Evolutionary conservation across 2,797 vertebrate genomes (phyloP).

Genomic region (Galagoides demidoff): DNA sequence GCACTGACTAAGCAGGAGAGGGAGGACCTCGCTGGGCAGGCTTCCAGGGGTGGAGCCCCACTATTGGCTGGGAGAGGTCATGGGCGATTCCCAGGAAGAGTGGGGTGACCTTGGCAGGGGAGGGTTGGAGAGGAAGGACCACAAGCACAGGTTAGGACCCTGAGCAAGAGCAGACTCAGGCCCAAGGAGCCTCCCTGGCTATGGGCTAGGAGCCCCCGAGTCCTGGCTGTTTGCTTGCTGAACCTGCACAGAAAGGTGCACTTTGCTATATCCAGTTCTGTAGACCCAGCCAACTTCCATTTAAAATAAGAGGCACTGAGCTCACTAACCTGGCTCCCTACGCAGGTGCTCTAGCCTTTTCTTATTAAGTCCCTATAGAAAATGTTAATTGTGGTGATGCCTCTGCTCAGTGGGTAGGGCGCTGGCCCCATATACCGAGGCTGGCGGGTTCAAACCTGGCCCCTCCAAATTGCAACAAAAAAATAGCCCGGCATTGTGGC

Average conservation of each 20-base stretch:
- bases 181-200: too few relatives aligned
- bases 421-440: too few relatives aligned
- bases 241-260: not conserved
- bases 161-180: not conserved
- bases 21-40: not conserved
- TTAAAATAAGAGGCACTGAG: not conserved
- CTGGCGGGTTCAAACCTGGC: too few relatives aligned
- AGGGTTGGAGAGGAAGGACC: not conserved
- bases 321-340: not conserved
- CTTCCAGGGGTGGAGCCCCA: not conserved
- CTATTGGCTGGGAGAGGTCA: not conserved
- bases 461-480: too few relatives aligned
- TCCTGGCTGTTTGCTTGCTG: not conserved
- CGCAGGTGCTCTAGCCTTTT: not conserved
- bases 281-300: not conserved
- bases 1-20: too few relatives aligned
- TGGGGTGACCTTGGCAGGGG: not conserved
- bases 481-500: too few relatives aligned
- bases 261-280: not conserved
- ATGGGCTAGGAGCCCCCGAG: not conserved
- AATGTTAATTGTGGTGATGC: not conserved
- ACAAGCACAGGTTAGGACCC: not conserved
- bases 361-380: not conserved
- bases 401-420: too few relatives aligned
- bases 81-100: not conserved